Conservation (phyloP, 2,888 invertebrate genomes). For the Lycaena phlaeas region DNA sequence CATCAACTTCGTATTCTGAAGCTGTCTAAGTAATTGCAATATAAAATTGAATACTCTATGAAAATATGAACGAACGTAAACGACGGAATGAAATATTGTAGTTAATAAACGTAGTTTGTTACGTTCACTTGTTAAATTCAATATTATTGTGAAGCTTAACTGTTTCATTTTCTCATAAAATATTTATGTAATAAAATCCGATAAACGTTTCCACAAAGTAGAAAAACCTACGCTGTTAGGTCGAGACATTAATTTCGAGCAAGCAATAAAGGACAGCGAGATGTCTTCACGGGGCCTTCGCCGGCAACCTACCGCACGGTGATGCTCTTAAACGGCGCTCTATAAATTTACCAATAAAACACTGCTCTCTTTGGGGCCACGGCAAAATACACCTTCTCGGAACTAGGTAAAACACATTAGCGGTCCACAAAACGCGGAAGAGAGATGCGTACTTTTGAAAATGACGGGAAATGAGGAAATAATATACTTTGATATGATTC, state of each 20-base stretch:
- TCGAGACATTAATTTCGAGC: conserved; percentile 68
- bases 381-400: conserved; percentile 44
- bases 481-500: conserved; percentile 64
- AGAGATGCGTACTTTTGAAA: conserved; percentile 52
- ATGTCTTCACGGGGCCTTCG: conserved; percentile 44
- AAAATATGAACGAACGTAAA: too few species aligned
- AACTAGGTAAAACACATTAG: conserved; percentile 32
- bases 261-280: conserved; percentile 66
- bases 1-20: too few species aligned
- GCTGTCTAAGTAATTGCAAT: too few species aligned
- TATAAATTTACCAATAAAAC: conserved; percentile 64
- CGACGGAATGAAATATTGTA: too few species aligned
- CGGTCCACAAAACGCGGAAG: conserved; percentile 23
- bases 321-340: conserved; percentile 54
- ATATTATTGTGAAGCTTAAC: conserved; percentile 16
- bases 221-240: conserved; percentile 52
- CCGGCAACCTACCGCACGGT: conserved; percentile 28
- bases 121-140: too few species aligned
- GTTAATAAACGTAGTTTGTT: too few species aligned
- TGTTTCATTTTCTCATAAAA: conserved; percentile 42
- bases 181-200: conserved; percentile 56
- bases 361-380: conserved; percentile 26
- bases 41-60: too few species aligned
- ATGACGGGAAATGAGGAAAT: conserved; percentile 55
- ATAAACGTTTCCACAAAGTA: conserved; percentile 60